Base-by-base conservation (phyloP, 2,797 vertebrate genomes). In the Sternarchorhynchus goeldii region DNA sequence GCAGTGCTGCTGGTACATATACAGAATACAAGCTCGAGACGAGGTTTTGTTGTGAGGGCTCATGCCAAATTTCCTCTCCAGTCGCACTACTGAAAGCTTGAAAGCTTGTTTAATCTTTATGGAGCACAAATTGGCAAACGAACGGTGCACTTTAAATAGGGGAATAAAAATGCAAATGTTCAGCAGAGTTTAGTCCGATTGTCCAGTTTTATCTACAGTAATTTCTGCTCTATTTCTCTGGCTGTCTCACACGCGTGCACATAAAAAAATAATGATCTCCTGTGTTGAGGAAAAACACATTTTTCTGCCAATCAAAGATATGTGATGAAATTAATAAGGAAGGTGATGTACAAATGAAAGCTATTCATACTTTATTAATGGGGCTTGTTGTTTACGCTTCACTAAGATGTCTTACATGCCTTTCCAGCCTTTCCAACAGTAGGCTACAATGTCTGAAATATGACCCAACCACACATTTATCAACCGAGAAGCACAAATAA, bases 321-420 rank as follows among this genome's bases (percentile, higher is more conserved):
- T 66, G 72, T 64, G 74, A 63, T 79, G 45, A 74, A 75, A 81
- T 78, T 83, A 77, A 85, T 83, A 73, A 79, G 74, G 39, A 75
- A 59, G 59, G 67, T 74, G 68, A 66, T 39, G 73, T 73, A 62
- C 56, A 82, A 60, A 80, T 80, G 75, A 74, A 65, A 79, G 79
- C 81, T 85, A 79, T 77, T 85, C 84, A 83, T 83, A 81, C 76
- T 81, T 79, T 76, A 60, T 76, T 85, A 85, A 83, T 85, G 81
- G 76, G 60, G 79, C 79, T 63, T 77, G 70, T 78, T 83, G 81
- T 81, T 85, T 79, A 66, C 67, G 74, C 76, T 53, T 75, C 73
- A 72, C 69, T 64, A 69, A 53, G 67, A 50, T 68, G 74, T 81
- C 81, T 79, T 77, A 65, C 67, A 67, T 83, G 72, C 83, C 81